Evolutionary conservation across 2,888 invertebrate species (phyloP), one percentile per base, ranked within the genome.

Genomic region (Teleogryllus oceanicus): DNA sequence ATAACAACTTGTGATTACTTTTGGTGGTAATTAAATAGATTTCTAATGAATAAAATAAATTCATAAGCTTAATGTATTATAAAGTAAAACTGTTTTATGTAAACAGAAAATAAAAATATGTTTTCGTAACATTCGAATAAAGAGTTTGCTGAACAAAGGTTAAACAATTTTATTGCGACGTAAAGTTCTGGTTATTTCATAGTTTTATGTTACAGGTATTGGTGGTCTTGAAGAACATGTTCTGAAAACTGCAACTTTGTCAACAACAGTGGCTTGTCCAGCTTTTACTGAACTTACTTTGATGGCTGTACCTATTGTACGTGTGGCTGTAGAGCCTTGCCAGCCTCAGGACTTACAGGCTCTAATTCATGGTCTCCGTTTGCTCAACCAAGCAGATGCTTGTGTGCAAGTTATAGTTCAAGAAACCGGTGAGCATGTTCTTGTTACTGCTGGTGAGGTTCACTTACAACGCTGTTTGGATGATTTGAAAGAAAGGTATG

Each of bases 401-500:
- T 96, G 97, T 87, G 97, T 98, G 0, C 92, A 95, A 86, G 94
- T 96, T 2, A 88, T 94, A 1, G 90, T 98, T 20, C 96, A 98
- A 87, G 96, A 97, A 85, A 96, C 94, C 0, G 99, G 99, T 0
- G 99, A 99, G 86, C 94, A 97, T 85, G 96, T 99, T 1, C 89
- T 99, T 50, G 92, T 96, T 2, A 98, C 99, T 0, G 95, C 98
- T 2, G 99, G 99, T 0, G 98, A 99, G 88, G 95, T 99, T 2
- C 99, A 99, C 87, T 90, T 99, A 79, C 96, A 98, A 86, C 93
- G 97, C 85, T 99, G 99, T 88, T 89, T 99, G 10, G 95, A 96
- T 85, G 99, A 99, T 88, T 89, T 99, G 79, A 92, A 91, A 82
- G 90, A 90, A 83, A 87, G 88, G 88, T 89, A 81, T 37, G 37